Base-by-base conservation (phyloP, 2,113 vertebrate species). In the Laterallus jamaicensis region DNA sequence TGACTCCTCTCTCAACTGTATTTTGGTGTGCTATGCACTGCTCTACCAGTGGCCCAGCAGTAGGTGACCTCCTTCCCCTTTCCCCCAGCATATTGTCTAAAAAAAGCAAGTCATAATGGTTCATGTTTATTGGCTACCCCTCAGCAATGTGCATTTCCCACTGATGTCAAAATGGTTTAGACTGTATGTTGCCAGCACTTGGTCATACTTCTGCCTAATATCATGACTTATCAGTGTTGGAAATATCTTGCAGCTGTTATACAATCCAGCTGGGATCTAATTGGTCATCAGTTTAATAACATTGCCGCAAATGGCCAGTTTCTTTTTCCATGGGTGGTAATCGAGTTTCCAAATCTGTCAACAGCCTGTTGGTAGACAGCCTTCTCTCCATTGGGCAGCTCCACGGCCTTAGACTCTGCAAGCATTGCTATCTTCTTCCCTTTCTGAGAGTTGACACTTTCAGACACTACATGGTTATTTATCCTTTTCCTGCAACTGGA, bases 341-440 rank as follows among this genome's bases (percentile, higher is more conserved):
- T 19, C 92, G 64, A 91, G 62, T 26, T 49, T 84, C 74, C 86
- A 86, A 86, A 91, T 67, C 73, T 94, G 79, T 74, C 86, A 94
- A 68, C 17, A 90, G 71, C 71, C 56, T 81, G 68, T 83, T 93
- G 82, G 76, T 83, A 88, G 68, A 70, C 31, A 86, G 59, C 10
- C 47, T 80, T 80, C 37, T 80, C 55, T 83, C 80, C 56, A 63
- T 42, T 81, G 73, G 42, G 76, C 64, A 92, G 47, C 40, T 88
- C 50, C 49, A 52, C 35, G 52, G 12, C 60, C 37, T 93, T 63
- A 88, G 59, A 63, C n/a, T 88, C 63, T 77, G n/a, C 31, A 75
- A 71, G 50, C 35, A 55, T 17, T 83, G 73, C 22, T 92, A 10
- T 37, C 52, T 81, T 88, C 31, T 69, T 66, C 11, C 55, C 21